Evolutionary conservation across 2,888 invertebrate species (phyloP).

Genomic region (Hermaeophaga mercurialis): DNA sequence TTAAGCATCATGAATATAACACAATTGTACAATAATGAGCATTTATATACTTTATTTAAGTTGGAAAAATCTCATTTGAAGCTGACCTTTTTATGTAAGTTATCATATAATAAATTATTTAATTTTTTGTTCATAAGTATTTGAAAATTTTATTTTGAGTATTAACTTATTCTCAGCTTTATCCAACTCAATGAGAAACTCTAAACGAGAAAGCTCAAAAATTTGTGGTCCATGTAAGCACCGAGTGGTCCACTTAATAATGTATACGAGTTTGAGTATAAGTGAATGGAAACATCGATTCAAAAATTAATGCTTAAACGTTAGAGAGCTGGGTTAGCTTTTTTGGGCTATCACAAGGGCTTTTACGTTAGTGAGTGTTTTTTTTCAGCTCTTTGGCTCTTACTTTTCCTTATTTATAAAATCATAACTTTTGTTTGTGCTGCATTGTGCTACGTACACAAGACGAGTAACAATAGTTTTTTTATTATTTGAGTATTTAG

Average conservation of each 20-base stretch:
- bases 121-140: no score
- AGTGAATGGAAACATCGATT: conserved; percentile 51
- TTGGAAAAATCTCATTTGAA: no score
- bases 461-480: conserved; percentile 49
- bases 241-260: conserved; percentile 25
- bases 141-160: not conserved
- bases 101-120: no score
- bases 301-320: conserved; percentile 44
- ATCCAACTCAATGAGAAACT: not conserved
- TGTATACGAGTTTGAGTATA: conserved; percentile 38
- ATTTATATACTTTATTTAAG: no score
- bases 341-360: conserved; percentile 56
- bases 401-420: conserved; percentile 37
- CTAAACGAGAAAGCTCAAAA: conserved; percentile 1
- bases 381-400: conserved; percentile 57
- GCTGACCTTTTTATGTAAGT: no score
- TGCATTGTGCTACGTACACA: conserved; percentile 53
- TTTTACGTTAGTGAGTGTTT: conserved; percentile 55
- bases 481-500: conserved; percentile 39
- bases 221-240: conserved; percentile 26
- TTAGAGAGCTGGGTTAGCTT: conserved; percentile 57
- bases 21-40: no score
- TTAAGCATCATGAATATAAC: no score
- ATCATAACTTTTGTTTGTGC: conserved; percentile 48
- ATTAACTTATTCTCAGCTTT: not conserved